These are phyloP conservation scores for Venustoraphidia nigricollis DNA, from an alignment of 2,888 invertebrate species.

Conservation along the genomic window DNA sequence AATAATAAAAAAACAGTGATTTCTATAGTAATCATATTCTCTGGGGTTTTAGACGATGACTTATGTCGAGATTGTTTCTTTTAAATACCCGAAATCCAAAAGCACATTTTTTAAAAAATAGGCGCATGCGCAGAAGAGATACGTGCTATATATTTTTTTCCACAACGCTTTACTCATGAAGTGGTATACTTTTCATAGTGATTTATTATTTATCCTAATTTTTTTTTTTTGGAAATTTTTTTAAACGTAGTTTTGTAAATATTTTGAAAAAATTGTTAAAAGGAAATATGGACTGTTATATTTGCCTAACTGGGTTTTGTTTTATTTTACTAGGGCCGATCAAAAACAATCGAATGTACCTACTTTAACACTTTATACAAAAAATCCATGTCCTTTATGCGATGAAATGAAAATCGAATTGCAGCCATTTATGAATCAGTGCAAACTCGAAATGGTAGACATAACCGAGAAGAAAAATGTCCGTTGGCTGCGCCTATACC, in stretches of 20 bases:
- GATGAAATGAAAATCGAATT: constrained; percentile 59
- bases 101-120: too few species aligned
- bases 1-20: too few species aligned
- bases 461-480: constrained; percentile 60
- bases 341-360: constrained; percentile 29
- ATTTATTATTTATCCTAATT: too few species aligned
- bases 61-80: too few species aligned
- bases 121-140: too few species aligned
- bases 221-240: too few species aligned
- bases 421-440: constrained; percentile 37
- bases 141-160: too few species aligned
- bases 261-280: not conserved
- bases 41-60: too few species aligned
- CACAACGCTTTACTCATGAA: too few species aligned
- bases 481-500: constrained; percentile 55
- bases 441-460: constrained; percentile 56
- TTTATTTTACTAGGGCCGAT: constrained; percentile 1
- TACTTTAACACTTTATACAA: constrained; percentile 64
- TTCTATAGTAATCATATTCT: too few species aligned
- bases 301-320: not conserved
- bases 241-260: not conserved
- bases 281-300: not conserved
- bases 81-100: too few species aligned
- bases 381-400: constrained; percentile 67
- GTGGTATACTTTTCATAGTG: too few species aligned